A percentile compares a stretch with the other conserved stretches of the same genome.
These are phyloP conservation scores for Melanogrammus aeglefinus DNA, from an alignment of 2,797 vertebrate species.

Conservation along the genomic window DNA sequence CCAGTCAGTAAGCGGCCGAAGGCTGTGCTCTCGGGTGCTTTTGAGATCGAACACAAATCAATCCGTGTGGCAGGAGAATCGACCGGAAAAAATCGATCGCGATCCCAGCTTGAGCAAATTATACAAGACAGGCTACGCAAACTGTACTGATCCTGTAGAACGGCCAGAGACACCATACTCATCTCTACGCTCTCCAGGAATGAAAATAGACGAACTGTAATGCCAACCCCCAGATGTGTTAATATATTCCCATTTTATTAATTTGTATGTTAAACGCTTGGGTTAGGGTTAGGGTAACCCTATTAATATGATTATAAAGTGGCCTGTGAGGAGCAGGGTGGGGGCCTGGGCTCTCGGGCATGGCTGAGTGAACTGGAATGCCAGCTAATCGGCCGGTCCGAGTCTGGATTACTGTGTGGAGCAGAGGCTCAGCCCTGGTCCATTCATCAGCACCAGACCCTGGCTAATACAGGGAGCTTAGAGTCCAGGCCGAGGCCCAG, in stretches of 20 bases:
- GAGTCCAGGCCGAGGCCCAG: conserved; percentile 53
- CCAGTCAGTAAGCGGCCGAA: neutral
- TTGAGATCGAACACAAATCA: conserved; percentile 13
- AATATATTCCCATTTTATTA: neutral
- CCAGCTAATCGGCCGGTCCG: conserved; percentile 66
- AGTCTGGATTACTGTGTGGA: conserved; percentile 71
- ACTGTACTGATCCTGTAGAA: no score
- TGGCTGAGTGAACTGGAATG: conserved; percentile 73
- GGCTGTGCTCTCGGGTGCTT: no score
- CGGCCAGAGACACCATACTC: conserved; percentile 8
- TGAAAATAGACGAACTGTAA: neutral
- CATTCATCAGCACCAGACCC: conserved; percentile 75
- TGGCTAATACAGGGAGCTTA: conserved; percentile 69
- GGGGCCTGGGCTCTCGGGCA: conserved; percentile 23
- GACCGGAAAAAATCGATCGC: conserved; percentile 6
- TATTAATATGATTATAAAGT: conserved; percentile 31
- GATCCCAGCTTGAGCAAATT: no score
- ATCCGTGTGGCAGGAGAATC: neutral
- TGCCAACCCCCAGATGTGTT: neutral
- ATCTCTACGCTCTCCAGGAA: conserved; percentile 7
- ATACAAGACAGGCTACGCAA: no score
- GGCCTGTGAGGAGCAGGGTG: conserved; percentile 44
- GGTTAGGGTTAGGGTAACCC: no score
- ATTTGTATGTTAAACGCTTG: no score
- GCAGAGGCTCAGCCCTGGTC: conserved; percentile 60